Base-by-base conservation (phyloP, 2,888 invertebrate genomes). In the Apotomis capreana region DNA sequence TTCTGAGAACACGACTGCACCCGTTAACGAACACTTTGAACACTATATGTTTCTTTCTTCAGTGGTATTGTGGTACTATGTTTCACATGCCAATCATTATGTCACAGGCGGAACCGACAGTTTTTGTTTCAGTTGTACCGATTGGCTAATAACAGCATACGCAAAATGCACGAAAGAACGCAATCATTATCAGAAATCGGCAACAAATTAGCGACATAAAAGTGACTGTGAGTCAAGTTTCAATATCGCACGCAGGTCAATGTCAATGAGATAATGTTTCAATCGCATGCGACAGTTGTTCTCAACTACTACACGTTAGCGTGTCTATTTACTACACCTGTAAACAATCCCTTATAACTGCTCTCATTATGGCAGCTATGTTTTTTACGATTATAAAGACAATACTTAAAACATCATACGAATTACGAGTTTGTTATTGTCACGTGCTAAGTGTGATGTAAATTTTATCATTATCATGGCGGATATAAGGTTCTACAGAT, bases 211-310 rank as follows among this genome's bases (percentile, higher is more conserved):
- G 49, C 69, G 54, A 46, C 55, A 10, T 12, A 55, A n/a, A 57
- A 63, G 52, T 62, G 62, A 69, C 63, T 69, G 62, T 57, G 37
- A 52, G n/a, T 68, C 26, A 40, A 55, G 54, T 61, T 6, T 55
- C 64, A 59, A 65, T 60, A 70, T 60, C 54, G 44, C 70, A 70
- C 70, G n/a, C 36, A 26, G 62, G 62, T 64, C 70, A 70, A 65
- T 70, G 70, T 67, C 65, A 70, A 49, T 59, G 54, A 65, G 65
- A 55, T 67, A 70, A 65, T 65, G 54, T 67, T 60, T 55, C 55
- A 67, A 44, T 65, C 57, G 58, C 63, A 64, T 64, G 40, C 40
- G 26, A 57, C 60, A 70, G 59, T 36, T 70, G 70, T 55, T 67
- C 12, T 49, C 15, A 44, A 54, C 65, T 60, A 37, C 10, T 40